Base-by-base conservation (phyloP, 2,888 invertebrate species). In the Chrysopilus asiliformis region DNA sequence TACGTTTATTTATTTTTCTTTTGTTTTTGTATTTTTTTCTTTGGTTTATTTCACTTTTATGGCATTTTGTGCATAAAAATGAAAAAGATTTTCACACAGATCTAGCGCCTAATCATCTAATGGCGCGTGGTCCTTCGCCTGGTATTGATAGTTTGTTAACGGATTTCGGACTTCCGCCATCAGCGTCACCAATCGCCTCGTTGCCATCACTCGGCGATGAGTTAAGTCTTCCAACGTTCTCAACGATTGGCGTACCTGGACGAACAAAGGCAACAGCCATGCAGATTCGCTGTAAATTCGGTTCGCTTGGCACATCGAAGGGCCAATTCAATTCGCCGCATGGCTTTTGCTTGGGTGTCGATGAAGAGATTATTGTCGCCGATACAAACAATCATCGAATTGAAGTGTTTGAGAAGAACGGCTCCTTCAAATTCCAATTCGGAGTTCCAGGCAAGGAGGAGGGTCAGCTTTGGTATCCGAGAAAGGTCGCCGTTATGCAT, bases 381-480 rank as follows among this genome's bases (percentile, higher is more conserved):
- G 89, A 94, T 59, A 94, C 94, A 4, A 91, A 94, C 59, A 94
- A 94, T 61, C 94, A 95, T 67, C 80, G 94, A 44, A 87, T 95
- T 54, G 86, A 89, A 66, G 79, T 94, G 44, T 95, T 94, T 63
- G 90, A 91, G 56, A 94, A 93, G 61, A 81, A 80, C 49, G 94
- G 94, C 28, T 81, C 79, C 37, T 87, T 86, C 58, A 90, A 89
- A 57, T 89, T 85, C 57, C 87, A 90, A 64, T 95, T 95, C 65
- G 95, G 94, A 30, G 81, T 82, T 38, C 84, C 91, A 40, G 94
- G 94, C 45, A 87, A 87, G 55, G 94, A 93, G 51, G 94, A 95
- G 56, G 94, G 94, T 0, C 93, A 94, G 56, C 67, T 95, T 45
- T 95, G 93, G 93, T 94, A 93, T 64, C 94, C 95, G 4, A 76